Evolutionary conservation across 92 coral and sea anemone species (phyloP).

Genomic region (Zoanthus solanderi): DNA sequence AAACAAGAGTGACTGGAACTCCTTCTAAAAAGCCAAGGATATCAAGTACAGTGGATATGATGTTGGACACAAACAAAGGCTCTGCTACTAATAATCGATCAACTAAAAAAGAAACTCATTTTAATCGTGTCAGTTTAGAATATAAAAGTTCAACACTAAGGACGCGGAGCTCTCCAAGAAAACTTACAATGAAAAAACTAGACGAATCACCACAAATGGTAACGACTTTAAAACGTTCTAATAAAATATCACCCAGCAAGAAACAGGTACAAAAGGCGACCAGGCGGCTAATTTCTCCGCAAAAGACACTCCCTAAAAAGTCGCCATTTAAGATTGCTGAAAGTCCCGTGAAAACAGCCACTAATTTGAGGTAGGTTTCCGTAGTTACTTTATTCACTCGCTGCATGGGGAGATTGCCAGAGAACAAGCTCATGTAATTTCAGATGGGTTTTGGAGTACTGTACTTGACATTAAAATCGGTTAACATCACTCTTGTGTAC

Average conservation of each 20-base stretch:
- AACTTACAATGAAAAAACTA: neutral
- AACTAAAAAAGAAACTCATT: neutral
- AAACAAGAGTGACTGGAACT: neutral
- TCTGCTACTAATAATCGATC: neutral
- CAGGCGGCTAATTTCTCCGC: neutral
- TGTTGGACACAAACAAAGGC: neutral
- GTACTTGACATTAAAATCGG: neutral
- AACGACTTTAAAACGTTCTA: neutral
- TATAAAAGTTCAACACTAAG: neutral
- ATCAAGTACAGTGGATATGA: neutral
- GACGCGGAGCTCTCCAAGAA: constrained; percentile 31
- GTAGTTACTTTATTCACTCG: neutral
- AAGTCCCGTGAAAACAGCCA: constrained; percentile 12
- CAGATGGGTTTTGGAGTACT: neutral
- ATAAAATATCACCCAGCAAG: neutral
- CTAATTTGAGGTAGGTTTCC: neutral
- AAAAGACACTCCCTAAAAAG: constrained; percentile 23
- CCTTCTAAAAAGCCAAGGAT: constrained; percentile 36
- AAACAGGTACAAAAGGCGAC: neutral
- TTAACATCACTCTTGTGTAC: neutral
- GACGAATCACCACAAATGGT: neutral
- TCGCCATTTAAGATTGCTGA: constrained; percentile 26
- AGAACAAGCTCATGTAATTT: neutral
- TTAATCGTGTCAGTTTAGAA: neutral
- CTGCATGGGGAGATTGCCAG: neutral